Evolutionary conservation across 2,113 vertebrate genomes (phyloP).

Genomic region (Morone saxatilis): DNA sequence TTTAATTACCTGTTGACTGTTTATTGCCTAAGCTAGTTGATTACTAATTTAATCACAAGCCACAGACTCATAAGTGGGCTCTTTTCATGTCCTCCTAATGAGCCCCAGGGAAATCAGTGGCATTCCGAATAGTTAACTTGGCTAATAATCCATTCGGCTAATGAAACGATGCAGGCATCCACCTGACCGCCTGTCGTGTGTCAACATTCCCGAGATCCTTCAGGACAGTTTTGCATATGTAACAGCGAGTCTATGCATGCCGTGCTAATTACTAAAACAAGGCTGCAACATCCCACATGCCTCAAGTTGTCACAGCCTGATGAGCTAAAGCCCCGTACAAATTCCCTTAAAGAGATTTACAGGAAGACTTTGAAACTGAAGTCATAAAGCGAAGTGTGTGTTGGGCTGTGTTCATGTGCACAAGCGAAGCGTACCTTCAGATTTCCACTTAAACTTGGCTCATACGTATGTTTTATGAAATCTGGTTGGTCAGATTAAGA

Average conservation of each 20-base stretch:
- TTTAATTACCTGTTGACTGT: conserved; percentile 70
- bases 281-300: conserved; percentile 16
- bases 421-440: not conserved
- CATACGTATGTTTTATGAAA: not conserved
- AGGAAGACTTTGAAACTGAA: conserved; percentile 30
- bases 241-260: not conserved
- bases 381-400: not conserved
- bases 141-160: conserved; percentile 56
- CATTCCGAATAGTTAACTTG: conserved; percentile 52
- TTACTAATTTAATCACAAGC: conserved; percentile 67
- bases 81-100: conserved; percentile 29
- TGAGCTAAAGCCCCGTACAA: conserved; percentile 33
- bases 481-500: conserved; percentile 13
- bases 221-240: not conserved
- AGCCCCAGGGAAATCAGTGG: conserved; percentile 72
- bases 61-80: conserved; percentile 40
- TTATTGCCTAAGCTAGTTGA: conserved; percentile 63
- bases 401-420: not conserved
- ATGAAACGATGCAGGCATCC: conserved; percentile 31
- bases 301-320: conserved; percentile 10
- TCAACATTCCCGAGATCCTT: conserved; percentile 32
- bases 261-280: conserved; percentile 34
- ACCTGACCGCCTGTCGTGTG: conserved; percentile 39
- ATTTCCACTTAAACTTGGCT: not conserved
- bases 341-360: conserved; percentile 49